Evolutionary conservation across 2,797 vertebrate genomes (phyloP), one percentile per base, ranked within the genome.

Genomic region (Coluber constrictor): DNA sequence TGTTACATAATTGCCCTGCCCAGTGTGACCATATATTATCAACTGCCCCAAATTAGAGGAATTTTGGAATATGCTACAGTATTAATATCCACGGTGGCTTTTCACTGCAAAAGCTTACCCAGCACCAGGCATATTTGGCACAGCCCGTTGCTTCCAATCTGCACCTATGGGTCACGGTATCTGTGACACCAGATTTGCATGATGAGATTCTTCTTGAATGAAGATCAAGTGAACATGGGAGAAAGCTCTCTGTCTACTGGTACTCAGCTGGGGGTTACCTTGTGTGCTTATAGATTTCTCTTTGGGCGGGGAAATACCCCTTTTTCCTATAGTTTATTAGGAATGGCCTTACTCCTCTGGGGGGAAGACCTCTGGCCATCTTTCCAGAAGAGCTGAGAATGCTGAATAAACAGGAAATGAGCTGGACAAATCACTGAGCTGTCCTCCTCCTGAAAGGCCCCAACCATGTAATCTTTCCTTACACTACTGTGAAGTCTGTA

Each of bases 341-440:
- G 32, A 56, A 87, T 70, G 79, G 27, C 18, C 79, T 60, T 87
- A 47, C 25, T 86, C 51, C 59, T 63, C 60, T 23, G 32, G 15
- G 32, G 59, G 60, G 18, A 66, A 66, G 56, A 90, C 79, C 51
- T 70, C 29, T 54, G 51, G 29, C 55, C 66, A 89, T 23, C 43
- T 83, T 83, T 83, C 32, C 74, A 83, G 74, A 43, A 83, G 70
- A 92, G 23, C 88, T 55, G 88, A 23, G 51, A 83, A 89, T 61
- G 92, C 70, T 92, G 43, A 83, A 13, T 89, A 92, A 89, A 92
- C 92, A 87, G 92, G 92, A 90, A 87, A 90, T n/a, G 83, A 61
- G 51, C 74, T 32, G 32, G 63, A 83, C 54, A 92, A n/a, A 51
- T 86, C n/a, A 18, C 63, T 23, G 63, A 66, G 32, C 63, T 79